Evolutionary conservation across 2,113 vertebrate genomes (phyloP).

Genomic region (Corythornis vintsioides): DNA sequence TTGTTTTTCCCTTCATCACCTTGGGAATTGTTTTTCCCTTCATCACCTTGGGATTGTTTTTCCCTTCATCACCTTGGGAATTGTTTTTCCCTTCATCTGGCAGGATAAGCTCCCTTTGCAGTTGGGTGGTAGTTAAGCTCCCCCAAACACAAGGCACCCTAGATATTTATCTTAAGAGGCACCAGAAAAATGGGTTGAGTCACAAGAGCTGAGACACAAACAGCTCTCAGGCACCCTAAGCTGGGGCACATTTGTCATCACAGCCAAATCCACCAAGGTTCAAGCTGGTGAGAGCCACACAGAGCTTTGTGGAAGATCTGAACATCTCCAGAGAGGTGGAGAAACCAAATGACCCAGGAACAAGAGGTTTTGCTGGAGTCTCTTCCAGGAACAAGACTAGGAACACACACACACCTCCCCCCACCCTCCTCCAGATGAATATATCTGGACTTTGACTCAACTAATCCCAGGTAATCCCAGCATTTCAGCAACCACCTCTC

Average conservation of each 20-base stretch:
- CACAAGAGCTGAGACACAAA: background rate
- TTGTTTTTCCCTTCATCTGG: background rate
- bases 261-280: background rate
- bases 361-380: background rate
- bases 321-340: background rate
- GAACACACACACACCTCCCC: rapidly evolving
- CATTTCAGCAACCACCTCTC: background rate
- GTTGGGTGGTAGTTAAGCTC: background rate
- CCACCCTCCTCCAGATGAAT: background rate
- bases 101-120: background rate
- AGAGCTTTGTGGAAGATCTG: background rate
- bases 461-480: background rate
- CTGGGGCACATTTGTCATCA: background rate
- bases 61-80: background rate
- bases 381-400: background rate
- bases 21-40: background rate
- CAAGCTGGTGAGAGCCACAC: background rate
- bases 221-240: background rate
- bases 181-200: background rate
- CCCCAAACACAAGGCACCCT: background rate
- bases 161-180: background rate
- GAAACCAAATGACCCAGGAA: background rate
- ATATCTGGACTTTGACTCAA: background rate
- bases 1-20: background rate
- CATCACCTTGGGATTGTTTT: too few relatives aligned